Evolutionary conservation across 2,797 vertebrate genomes (phyloP), one percentile per base, ranked within the genome.

Genomic region (Oryzias dopingdopingensis): DNA sequence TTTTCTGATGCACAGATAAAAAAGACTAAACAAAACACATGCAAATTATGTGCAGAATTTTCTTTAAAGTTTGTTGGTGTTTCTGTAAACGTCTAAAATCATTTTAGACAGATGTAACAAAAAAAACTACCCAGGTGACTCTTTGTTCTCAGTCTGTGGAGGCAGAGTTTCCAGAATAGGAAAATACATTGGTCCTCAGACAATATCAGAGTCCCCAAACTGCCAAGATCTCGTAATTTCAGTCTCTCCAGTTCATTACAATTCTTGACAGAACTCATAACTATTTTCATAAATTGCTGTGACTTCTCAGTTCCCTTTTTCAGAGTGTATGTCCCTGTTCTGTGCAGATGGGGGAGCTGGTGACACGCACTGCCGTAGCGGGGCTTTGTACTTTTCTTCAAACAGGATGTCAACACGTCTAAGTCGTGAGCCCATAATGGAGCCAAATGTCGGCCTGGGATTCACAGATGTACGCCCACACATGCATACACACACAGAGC

Each of bases 341-440:
- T 47, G 67, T 56, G 26, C 76, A 67, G 60, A 60, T 65, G 79
- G 74, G 68, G 82, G 77, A 64, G 80, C 77, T 81, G 65, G 4
- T 42, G 56, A 61, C 15, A 64, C 70, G 61, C 13, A 6, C 15
- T 16, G 7, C 17, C 57, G 42, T 8, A 16, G 23, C 42, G 13
- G n/a, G 18, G 20, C 16, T 29, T 22, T 51, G 22, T 43, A 4
- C 16, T 49, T 18, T 29, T 59, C 43, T 56, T 56, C 48, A 61
- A 17, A 58, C 53, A 54, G 51, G 18, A 60, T 52, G 67, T 1
- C 54, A 40, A 45, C 17, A n/a, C 51, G 58, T 49, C 40, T 60
- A 26, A 42, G 48, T 10, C 32, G 29, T 37, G 56, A 59, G 13
- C 18, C 26, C 13, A 17, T 62, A 2, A 43, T 14, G 49, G 32